Conservation (phyloP, 2,113 vertebrate species). For the Otocyon megalotis region DNA sequence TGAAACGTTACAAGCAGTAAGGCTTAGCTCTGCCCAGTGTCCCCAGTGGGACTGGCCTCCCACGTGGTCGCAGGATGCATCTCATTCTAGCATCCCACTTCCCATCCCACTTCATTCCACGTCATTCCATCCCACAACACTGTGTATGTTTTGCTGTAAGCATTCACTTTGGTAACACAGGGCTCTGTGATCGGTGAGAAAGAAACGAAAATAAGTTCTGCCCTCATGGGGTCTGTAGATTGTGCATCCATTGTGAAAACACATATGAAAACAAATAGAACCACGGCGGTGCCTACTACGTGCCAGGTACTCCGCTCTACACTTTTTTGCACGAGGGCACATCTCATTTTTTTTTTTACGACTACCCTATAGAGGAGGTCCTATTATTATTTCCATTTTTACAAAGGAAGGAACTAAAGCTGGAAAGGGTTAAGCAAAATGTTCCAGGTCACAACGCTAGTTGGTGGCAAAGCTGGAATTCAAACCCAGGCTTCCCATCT, state of each 20-base stretch:
- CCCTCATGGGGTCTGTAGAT: neutral
- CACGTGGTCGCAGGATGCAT: neutral
- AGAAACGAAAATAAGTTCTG: neutral
- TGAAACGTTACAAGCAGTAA: neutral
- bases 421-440: neutral
- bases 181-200: neutral
- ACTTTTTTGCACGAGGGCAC: neutral
- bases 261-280: neutral
- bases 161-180: neutral
- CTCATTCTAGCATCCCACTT: neutral
- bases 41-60: neutral
- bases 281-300: neutral
- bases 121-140: neutral
- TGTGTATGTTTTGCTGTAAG: neutral
- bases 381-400: neutral
- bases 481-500: neutral
- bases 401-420: neutral
- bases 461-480: neutral
- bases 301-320: neutral
- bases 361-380: neutral
- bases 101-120: neutral
- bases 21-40: neutral
- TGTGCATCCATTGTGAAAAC: neutral
- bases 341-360: neutral
- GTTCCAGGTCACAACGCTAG: neutral